Evolutionary conservation across 1,140 invertebrate genomes (phyloP), one percentile per base, ranked within the genome.

Genomic region (Bursaphelenchus mucronatus): DNA sequence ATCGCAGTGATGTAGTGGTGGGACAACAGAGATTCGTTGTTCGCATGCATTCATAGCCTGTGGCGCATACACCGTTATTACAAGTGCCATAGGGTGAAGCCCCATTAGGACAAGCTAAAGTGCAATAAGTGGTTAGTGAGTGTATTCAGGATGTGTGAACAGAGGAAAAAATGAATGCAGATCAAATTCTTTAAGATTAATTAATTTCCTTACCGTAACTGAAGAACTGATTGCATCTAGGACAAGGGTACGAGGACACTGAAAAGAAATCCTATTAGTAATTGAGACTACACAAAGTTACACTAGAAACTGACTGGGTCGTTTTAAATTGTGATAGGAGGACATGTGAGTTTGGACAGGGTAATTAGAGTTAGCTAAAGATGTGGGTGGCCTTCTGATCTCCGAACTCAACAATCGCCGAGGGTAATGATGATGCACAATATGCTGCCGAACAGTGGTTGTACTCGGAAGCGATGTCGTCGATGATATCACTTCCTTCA

Each of bases 1-100:
- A 30, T 30, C 67, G 73, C 19, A 57, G 57, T 63, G 57, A 73
- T 54, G 62, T 11, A 63, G 59, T 39, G 40, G 15, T 55, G n/a
- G 74, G 64, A 54, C 75, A 77, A 61, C 75, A 77, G 30, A 64
- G 46, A 64, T 69, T 69, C 57, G 67, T 64, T 40, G 73, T 45
- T 39, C 68, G 74, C 21, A 73, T 61, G 66, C 75, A 77, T 21
- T 66, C 63, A 69, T 76, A 77, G 19, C 76, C 76, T 44, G 68
- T 50, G 46, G 74, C 58, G 59, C 75, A 77, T 50, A 50, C 63
- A 45, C 74, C 74, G 43, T 53, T 63, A 41, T 65, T 74, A 61
- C 75, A 77, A 44, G 44, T 46, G 45, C 75, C 75, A 46, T 75
- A 77, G 30, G 75, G 69, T 47, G 67, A 62, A 43, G 61, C 66